Base-by-base conservation (phyloP, 2,888 invertebrate species). In the Andrena trimmerana region DNA sequence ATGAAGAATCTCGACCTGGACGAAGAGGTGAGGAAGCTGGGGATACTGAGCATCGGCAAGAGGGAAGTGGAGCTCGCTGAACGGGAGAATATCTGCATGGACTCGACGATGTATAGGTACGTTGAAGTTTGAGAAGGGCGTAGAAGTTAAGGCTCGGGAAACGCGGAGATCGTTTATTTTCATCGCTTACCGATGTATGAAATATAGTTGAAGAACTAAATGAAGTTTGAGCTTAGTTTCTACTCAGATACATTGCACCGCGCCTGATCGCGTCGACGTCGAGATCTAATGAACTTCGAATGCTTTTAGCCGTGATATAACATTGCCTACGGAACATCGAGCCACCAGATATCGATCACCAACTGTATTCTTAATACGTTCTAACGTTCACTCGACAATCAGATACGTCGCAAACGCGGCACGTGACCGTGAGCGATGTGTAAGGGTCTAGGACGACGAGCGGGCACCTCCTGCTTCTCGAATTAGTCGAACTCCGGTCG, bases 61-160 rank as follows among this genome's bases (percentile, higher is more conserved):
- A 89, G 92, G 50, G 89, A 88, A 54, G 66, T 74, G 36, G 83
- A 89, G n/a, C 86, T 93, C 0, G 75, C 80, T 10, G 80, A 85
- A 36, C 88, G 92, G 36, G 90, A 91, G 67, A 76, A 87, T 7
- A 54, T 85, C 13, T 92, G 90, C 70, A 84, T 85, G 6, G 88
- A 92, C 76, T 87, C 90, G 1, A 83, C 85, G 3, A 88, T 93
- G 80, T 93, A 93, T 63, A 92, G 92, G 92, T 92, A 79, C 87
- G 42, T 1, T 27, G 16, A 31, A 7, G 3, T 16, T 27, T 13
- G n/a, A 20, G 20, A 50, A n/a, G 1, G 29, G 4, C 4, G 42
- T 5, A 16, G 42, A 16, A 16, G 42, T 16, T 42, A 16, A 42
- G 4, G 5, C 16, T 16, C 0, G 42, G 1, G 1, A 42, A 16